These are phyloP conservation scores for Glaucopsyche alexis DNA, from an alignment of 2,888 invertebrate species.

Conservation along the genomic window DNA sequence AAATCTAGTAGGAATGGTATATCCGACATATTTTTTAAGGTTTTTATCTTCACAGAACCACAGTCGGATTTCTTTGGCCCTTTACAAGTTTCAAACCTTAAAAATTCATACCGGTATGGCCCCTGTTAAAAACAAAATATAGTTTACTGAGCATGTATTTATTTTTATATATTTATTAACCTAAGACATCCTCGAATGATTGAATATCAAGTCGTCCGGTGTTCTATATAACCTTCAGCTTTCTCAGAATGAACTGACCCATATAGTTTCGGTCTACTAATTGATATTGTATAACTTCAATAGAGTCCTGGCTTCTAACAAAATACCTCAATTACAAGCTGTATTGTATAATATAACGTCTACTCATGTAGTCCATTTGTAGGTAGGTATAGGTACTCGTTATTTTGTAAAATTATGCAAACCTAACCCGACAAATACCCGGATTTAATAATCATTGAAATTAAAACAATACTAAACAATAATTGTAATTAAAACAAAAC, in stretches of 20 bases:
- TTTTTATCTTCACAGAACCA: slow-evolving; percentile 51
- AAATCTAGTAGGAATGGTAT: slow-evolving; percentile 56
- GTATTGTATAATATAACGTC: background rate
- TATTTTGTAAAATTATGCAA: background rate
- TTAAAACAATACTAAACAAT: too few relatives aligned
- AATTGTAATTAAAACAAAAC: too few relatives aligned
- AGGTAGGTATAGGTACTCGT: background rate
- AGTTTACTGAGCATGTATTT: background rate
- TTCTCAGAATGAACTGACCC: background rate
- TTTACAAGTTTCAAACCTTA: slow-evolving; percentile 56
- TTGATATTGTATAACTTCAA: slow-evolving; percentile 7
- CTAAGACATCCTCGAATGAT: slow-evolving; percentile 8
- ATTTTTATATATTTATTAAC: background rate
- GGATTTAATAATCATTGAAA: too few relatives aligned
- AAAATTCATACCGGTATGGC: slow-evolving; percentile 54
- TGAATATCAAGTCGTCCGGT: background rate
- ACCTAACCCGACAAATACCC: background rate
- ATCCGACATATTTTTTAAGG: slow-evolving; percentile 55
- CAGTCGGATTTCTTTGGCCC: slow-evolving; percentile 62
- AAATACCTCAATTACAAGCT: background rate
- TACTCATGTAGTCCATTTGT: background rate
- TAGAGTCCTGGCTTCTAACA: background rate
- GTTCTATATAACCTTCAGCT: background rate
- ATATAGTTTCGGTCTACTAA: background rate
- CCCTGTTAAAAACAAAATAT: slow-evolving; percentile 48